These are phyloP conservation scores for Ips nitidus DNA, from an alignment of 1,140 invertebrate genomes.

Conservation along the genomic window DNA sequence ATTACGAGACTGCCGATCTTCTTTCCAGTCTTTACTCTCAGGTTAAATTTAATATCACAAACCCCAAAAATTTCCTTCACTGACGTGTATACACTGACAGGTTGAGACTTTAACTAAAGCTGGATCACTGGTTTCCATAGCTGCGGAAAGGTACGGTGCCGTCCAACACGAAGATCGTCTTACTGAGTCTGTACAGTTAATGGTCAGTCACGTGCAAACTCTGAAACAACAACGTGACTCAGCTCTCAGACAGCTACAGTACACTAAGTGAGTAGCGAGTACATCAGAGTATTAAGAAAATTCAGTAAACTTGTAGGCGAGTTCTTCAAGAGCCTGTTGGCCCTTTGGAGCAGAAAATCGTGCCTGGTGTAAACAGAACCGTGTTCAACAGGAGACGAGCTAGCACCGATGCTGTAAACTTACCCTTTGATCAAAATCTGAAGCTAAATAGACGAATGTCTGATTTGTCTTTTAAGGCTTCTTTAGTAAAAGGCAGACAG, in stretches of 20 bases:
- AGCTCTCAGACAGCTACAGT: conserved; percentile 48
- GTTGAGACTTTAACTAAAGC: conserved; percentile 48
- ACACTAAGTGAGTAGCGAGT: conserved; percentile 46
- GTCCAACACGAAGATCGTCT: conserved; percentile 51
- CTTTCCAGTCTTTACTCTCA: conserved; percentile 11
- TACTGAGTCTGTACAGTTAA: conserved; percentile 46
- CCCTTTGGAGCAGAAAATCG: conserved; percentile 26
- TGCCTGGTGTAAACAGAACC: conserved; percentile 22
- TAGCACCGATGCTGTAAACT: conserved; percentile 46
- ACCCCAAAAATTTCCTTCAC: background rate
- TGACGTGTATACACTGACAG: conserved; percentile 13
- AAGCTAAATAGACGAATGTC: conserved; percentile 46
- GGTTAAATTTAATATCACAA: background rate
- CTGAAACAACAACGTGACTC: conserved; percentile 51
- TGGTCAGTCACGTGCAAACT: conserved; percentile 48
- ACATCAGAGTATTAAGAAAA: background rate
- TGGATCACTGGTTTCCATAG: conserved; percentile 41
- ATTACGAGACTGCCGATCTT: conserved; percentile 48
- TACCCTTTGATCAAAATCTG: conserved; percentile 18
- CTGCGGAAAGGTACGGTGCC: conserved; percentile 49
- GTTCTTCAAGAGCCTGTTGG: conserved; percentile 46
- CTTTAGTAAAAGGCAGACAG: conserved; percentile 41
- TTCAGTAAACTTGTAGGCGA: conserved; percentile 31
- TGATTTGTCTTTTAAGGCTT: conserved; percentile 42
- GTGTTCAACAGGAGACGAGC: conserved; percentile 44